Percentiles rank a stretch among this genome's conserved stretches.
These are phyloP conservation scores for Drosophila tristis DNA, from an alignment of 1,140 invertebrate genomes.

Conservation along the genomic window DNA sequence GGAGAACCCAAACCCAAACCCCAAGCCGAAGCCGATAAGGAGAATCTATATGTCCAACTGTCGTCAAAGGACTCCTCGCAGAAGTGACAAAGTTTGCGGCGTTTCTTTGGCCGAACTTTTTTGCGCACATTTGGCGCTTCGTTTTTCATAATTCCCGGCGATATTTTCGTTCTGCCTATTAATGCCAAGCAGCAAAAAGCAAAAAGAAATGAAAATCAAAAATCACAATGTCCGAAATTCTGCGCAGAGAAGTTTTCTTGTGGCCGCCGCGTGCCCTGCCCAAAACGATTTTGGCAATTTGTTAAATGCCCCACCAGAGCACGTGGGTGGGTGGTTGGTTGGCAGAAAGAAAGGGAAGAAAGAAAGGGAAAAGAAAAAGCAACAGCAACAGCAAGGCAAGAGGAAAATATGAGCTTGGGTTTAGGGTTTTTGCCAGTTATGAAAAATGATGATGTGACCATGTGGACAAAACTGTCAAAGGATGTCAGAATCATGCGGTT, in stretches of 20 bases:
- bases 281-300: conserved; percentile 68
- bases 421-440: conserved; percentile 60
- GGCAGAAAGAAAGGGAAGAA: too few relatives aligned
- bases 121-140: conserved; percentile 58
- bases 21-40: conserved; percentile 46
- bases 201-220: conserved; percentile 35
- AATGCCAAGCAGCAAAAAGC: conserved; percentile 50
- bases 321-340: too few relatives aligned
- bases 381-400: too few relatives aligned
- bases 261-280: neutral
- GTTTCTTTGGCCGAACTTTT: conserved; percentile 26
- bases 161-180: conserved; percentile 47
- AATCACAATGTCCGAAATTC: conserved; percentile 58
- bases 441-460: conserved; percentile 79
- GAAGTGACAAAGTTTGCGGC: conserved; percentile 61
- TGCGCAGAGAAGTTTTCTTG: conserved; percentile 55
- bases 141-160: conserved; percentile 62
- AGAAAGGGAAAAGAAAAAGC: neutral
- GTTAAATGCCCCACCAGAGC: conserved; percentile 47
- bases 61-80: conserved; percentile 50
- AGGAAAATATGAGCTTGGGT: conserved; percentile 57
- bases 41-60: conserved; percentile 50
- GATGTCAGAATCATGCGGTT: conserved; percentile 80
- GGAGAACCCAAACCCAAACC: neutral
- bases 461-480: conserved; percentile 79